Conservation (phyloP, 2,113 vertebrate species). For the Rhynchomys soricoides region DNA sequence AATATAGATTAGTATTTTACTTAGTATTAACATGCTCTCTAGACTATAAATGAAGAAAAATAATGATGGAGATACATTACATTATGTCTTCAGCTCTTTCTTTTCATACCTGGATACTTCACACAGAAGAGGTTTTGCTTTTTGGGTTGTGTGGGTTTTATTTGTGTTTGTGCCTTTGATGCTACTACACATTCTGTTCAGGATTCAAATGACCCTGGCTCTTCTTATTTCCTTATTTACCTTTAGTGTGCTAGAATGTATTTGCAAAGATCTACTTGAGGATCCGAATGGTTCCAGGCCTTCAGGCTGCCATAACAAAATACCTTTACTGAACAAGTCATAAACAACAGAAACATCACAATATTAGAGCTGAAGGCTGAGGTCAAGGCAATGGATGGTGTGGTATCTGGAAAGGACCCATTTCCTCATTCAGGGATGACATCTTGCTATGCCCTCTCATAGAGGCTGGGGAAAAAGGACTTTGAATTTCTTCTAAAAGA, state of each 20-base stretch:
- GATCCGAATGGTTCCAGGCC: not conserved
- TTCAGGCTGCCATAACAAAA: not conserved
- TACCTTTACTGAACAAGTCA: not conserved
- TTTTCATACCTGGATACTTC: constrained; percentile 7
- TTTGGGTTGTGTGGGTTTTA: not conserved
- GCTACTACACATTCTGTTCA: not conserved
- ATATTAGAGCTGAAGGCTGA: not conserved
- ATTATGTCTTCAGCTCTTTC: not conserved
- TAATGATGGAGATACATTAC: not conserved
- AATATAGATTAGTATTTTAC: constrained; percentile 49
- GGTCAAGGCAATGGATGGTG: not conserved
- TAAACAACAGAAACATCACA: not conserved
- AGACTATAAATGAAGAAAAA: constrained; percentile 9
- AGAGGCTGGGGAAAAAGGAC: not conserved
- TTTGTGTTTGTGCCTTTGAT: not conserved
- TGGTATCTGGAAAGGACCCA: not conserved
- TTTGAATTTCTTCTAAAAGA: not conserved
- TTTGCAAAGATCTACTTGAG: not conserved
- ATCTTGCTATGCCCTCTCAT: not conserved
- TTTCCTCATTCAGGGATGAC: not conserved
- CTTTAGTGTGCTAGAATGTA: constrained; percentile 43
- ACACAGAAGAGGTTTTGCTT: not conserved
- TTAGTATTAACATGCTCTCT: not conserved
- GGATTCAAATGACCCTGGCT: not conserved
- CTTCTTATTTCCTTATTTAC: not conserved